Evolutionary conservation across 1,140 invertebrate genomes (phyloP).

Genomic region (Drosophila jambulina): DNA sequence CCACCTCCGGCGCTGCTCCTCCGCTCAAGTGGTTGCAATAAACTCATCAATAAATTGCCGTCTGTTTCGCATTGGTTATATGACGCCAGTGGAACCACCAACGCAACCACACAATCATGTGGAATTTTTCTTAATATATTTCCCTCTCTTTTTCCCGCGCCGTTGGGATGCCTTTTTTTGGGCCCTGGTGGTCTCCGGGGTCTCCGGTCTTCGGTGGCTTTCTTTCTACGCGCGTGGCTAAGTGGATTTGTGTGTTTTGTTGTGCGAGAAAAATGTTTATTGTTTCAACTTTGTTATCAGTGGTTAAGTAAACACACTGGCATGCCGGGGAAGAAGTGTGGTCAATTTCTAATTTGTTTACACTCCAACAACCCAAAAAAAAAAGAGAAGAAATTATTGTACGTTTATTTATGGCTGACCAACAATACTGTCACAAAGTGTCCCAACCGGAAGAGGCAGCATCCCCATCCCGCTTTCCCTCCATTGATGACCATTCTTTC

Average conservation of each 20-base stretch:
- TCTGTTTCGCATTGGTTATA: conserved; percentile 63
- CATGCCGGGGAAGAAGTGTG: conserved; percentile 32
- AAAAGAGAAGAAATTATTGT: conserved; percentile 58
- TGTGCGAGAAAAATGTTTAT: conserved; percentile 85
- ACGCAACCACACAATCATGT: conserved; percentile 51
- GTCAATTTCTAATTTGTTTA: conserved; percentile 85
- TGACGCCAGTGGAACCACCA: conserved; percentile 53
- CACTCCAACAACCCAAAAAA: conserved; percentile 41
- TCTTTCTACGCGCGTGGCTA: conserved; percentile 75
- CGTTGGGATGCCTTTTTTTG: conserved; percentile 15
- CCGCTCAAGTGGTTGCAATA: conserved; percentile 74
- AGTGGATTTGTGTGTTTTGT: conserved; percentile 85
- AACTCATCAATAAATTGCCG: conserved; percentile 85
- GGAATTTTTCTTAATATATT: conserved; percentile 25
- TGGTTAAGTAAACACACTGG: conserved; percentile 71
- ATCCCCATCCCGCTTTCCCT: conserved; percentile 23
- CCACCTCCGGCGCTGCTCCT: neutral
- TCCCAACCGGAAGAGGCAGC: conserved; percentile 63
- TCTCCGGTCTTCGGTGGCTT: conserved; percentile 41
- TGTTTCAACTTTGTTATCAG: conserved; percentile 85
- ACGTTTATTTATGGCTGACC: conserved; percentile 73
- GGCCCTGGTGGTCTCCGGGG: conserved; percentile 24
- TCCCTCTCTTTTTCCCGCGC: conserved; percentile 9
- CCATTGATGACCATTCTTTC: conserved; percentile 42
- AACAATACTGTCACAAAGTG: conserved; percentile 41